A percentile compares a stretch with the other conserved stretches of the same genome.
Conservation (phyloP, 2,888 invertebrate species). For the Calameuta filiformis region DNA sequence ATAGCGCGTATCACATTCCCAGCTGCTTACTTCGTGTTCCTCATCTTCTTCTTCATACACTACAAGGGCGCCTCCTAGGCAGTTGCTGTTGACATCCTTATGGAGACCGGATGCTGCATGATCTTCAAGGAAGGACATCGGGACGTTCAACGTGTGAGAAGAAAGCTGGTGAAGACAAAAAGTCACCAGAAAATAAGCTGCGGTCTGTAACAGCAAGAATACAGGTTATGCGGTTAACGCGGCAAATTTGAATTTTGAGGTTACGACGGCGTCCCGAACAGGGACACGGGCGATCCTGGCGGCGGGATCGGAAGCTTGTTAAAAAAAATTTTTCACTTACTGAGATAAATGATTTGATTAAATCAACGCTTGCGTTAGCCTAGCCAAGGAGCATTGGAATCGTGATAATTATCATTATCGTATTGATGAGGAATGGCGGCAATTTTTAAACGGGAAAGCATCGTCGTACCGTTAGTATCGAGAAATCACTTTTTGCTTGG, state of each 20-base stretch:
- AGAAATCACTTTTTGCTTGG: neutral
- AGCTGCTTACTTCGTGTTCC: conserved; percentile 91
- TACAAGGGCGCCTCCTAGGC: conserved; percentile 86
- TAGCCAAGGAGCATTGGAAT: neutral
- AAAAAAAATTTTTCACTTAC: neutral
- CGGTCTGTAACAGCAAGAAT: neutral
- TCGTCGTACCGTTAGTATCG: neutral
- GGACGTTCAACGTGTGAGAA: neutral
- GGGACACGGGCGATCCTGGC: neutral
- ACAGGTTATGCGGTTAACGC: neutral
- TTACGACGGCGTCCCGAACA: neutral
- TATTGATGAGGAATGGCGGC: neutral
- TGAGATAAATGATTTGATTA: neutral
- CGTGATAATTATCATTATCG: neutral
- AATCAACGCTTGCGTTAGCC: neutral
- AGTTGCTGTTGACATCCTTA: conserved; percentile 34
- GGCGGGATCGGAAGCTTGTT: neutral
- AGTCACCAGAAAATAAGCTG: neutral
- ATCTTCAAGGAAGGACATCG: neutral
- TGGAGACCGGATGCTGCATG: neutral
- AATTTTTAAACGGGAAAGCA: neutral
- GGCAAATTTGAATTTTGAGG: neutral
- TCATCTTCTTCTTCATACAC: conserved; percentile 95
- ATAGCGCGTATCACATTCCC: conserved; percentile 95
- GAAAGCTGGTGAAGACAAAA: neutral